Percentiles rank a stretch among this genome's conserved stretches.
phyloP scores from a whole-genome alignment of 2,113 vertebrate genomes.

The Cettia cetti region DNA sequence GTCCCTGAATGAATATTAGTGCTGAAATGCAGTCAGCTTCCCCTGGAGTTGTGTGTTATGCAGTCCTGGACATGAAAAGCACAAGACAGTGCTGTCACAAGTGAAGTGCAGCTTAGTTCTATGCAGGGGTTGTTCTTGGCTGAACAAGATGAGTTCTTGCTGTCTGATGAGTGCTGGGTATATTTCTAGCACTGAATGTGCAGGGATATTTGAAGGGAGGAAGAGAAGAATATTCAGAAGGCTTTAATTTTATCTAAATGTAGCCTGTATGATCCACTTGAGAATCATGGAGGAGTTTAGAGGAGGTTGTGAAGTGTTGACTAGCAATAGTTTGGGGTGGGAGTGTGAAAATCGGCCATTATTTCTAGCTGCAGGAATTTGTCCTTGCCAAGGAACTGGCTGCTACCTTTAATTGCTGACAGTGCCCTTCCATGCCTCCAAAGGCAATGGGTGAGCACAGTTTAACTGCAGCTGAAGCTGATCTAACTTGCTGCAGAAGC shows the following conservation, averaged over 20 bases:
- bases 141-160: not conserved
- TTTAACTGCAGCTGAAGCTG: not conserved
- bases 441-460: not conserved
- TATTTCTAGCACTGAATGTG: conserved; percentile 35
- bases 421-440: not conserved
- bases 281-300: conserved; percentile 32
- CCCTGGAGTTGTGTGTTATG: not conserved
- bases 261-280: not conserved
- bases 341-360: conserved; percentile 6
- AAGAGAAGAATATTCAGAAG: conserved; percentile 27
- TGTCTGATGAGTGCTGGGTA: not conserved
- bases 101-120: not conserved
- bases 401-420: not conserved
- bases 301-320: conserved; percentile 32
- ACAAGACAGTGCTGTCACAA: not conserved
- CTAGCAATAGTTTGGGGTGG: not conserved
- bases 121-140: conserved; percentile 17
- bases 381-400: not conserved
- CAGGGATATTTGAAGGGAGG: not conserved
- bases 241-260: conserved; percentile 23
- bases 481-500: not conserved
- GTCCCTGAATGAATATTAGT: not conserved
- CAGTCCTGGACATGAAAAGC: not conserved
- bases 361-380: conserved; percentile 7
- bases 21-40: not conserved